Percentiles rank a stretch among this genome's conserved stretches.
phyloP scores from a whole-genome alignment of 1,140 invertebrate species.

The Conus ventricosus region DNA sequence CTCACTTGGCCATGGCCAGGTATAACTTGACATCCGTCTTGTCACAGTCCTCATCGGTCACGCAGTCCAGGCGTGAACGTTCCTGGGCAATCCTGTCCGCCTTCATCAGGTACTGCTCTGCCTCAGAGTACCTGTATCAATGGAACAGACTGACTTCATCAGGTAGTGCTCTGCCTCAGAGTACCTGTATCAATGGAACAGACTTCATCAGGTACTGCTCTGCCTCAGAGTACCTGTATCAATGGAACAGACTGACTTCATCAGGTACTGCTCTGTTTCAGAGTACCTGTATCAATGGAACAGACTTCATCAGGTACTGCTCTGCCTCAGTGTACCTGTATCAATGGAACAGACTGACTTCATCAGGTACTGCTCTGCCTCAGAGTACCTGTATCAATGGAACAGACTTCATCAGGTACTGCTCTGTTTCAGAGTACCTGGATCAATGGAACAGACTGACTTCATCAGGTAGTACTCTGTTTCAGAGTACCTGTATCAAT shows the following conservation, averaged over 20 bases:
- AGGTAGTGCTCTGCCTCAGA: slow-evolving; percentile 65
- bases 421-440: slow-evolving; percentile 62
- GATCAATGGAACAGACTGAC: slow-evolving; percentile 23
- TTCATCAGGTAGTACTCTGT: slow-evolving; percentile 66
- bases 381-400: slow-evolving; percentile 48
- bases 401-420: slow-evolving; percentile 55
- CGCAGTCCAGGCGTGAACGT: slow-evolving; percentile 59
- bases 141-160: slow-evolving; percentile 43
- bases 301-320: neutral
- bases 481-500: slow-evolving; percentile 47
- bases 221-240: slow-evolving; percentile 57
- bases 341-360: slow-evolving; percentile 60
- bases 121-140: slow-evolving; percentile 56
- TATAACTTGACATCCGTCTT: slow-evolving; percentile 63
- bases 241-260: slow-evolving; percentile 52
- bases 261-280: slow-evolving; percentile 65
- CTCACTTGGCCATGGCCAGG: slow-evolving; percentile 66
- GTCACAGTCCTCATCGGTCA: slow-evolving; percentile 66
- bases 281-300: slow-evolving; percentile 43
- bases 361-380: slow-evolving; percentile 64
- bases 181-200: slow-evolving; percentile 43
- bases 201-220: slow-evolving; percentile 63
- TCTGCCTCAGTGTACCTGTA: too few relatives aligned
- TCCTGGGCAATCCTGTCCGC: slow-evolving; percentile 65
- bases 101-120: slow-evolving; percentile 65